These are phyloP conservation scores for Platysternon megacephalum DNA, from an alignment of 2,113 vertebrate genomes.

Conservation along the genomic window DNA sequence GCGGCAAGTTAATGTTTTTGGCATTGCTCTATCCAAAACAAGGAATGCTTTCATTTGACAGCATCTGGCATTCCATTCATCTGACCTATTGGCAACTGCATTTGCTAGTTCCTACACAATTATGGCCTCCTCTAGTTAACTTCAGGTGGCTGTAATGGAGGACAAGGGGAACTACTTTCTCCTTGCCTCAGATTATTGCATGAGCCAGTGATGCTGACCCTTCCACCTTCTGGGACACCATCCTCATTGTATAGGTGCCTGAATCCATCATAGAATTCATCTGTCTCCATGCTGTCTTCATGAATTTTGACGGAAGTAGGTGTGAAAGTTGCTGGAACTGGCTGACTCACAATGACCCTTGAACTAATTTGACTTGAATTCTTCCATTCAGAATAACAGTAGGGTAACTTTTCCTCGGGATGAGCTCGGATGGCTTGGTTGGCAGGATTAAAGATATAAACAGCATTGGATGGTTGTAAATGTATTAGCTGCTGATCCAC, in stretches of 20 bases:
- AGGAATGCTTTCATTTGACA: background rate
- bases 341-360: background rate
- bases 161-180: conserved; percentile 62
- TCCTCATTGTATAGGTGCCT: conserved; percentile 69
- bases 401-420: background rate
- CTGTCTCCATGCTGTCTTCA: conserved; percentile 7
- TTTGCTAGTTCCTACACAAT: background rate
- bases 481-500: conserved; percentile 75
- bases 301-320: background rate
- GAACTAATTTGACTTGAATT: background rate
- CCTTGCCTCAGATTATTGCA: background rate
- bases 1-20: background rate
- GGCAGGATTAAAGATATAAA: conserved; percentile 71
- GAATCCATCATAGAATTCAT: conserved; percentile 80
- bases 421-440: background rate
- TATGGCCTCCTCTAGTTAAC: background rate
- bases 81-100: background rate
- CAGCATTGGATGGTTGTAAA: conserved; percentile 64
- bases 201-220: fast-evolving
- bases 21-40: background rate
- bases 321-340: background rate
- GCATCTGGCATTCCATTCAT: background rate
- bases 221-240: background rate
- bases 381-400: background rate
- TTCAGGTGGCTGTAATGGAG: conserved; percentile 69